Percentiles rank a stretch among this genome's conserved stretches.
phyloP scores from a whole-genome alignment of 1,140 invertebrate genomes.

The Conus betulinus region DNA sequence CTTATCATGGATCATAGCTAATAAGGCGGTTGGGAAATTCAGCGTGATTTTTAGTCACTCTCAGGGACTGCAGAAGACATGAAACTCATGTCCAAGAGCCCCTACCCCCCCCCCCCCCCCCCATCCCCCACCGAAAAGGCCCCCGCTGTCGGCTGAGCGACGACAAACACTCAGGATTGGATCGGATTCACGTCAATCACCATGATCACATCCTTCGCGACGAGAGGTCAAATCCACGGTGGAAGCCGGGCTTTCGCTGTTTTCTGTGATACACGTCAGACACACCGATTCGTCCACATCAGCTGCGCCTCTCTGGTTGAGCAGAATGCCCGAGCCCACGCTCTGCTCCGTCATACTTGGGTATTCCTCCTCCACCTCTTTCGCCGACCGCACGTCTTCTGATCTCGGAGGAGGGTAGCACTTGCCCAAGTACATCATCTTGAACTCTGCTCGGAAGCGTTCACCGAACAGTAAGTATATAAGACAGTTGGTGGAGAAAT shows the following conservation, averaged over 20 bases:
- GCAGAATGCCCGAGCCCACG: neutral
- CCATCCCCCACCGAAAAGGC: neutral
- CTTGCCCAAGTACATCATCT: conserved; percentile 11
- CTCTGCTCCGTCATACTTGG: neutral
- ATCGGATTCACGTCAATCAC: neutral
- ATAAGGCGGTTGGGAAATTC: too few relatives aligned
- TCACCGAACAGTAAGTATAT: conserved; percentile 44
- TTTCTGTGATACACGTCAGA: neutral
- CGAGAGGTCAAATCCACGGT: neutral
- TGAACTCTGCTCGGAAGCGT: conserved; percentile 40
- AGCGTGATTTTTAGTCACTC: too few relatives aligned
- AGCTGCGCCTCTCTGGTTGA: neutral
- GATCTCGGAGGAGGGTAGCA: neutral
- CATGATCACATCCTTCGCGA: neutral
- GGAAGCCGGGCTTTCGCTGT: neutral
- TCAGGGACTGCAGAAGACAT: too few relatives aligned
- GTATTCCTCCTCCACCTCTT: neutral
- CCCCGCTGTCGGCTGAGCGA: neutral
- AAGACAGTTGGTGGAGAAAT: conserved; percentile 45
- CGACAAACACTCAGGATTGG: neutral
- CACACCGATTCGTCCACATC: neutral
- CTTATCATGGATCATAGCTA: too few relatives aligned
- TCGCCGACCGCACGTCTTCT: neutral
- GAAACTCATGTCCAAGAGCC: neutral
- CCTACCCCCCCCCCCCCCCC: neutral